Percentiles rank a stretch among this genome's conserved stretches.
Evolutionary conservation across 2,888 invertebrate species (phyloP).

Genomic region (Athalia rosae): DNA sequence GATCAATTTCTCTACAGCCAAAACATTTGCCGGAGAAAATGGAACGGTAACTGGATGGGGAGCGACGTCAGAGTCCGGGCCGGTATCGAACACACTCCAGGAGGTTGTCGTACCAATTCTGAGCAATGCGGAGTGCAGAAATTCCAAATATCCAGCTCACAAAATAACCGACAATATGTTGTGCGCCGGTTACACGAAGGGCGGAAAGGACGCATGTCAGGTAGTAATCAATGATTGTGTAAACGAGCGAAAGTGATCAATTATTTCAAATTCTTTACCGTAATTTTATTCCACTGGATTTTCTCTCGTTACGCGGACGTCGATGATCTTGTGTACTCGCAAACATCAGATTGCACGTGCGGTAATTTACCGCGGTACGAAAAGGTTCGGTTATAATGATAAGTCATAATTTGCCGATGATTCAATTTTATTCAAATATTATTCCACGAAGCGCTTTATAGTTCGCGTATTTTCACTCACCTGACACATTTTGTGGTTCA

Average conservation of each 20-base stretch:
- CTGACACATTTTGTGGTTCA: background rate
- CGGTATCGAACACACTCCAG: slow-evolving; percentile 81
- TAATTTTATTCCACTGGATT: background rate
- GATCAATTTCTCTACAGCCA: slow-evolving; percentile 58
- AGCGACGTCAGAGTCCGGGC: slow-evolving; percentile 82
- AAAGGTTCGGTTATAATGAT: too few relatives aligned
- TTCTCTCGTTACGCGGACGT: background rate
- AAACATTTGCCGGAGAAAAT: slow-evolving; percentile 68
- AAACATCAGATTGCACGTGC: too few relatives aligned
- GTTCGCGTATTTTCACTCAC: background rate
- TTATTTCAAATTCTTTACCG: background rate
- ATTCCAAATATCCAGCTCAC: slow-evolving; percentile 79
- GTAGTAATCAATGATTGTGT: slow-evolving; percentile 62
- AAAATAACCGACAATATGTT: slow-evolving; percentile 87
- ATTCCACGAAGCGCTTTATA: too few relatives aligned
- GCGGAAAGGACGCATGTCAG: slow-evolving; percentile 86
- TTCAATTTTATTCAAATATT: too few relatives aligned
- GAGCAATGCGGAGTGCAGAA: slow-evolving; percentile 80
- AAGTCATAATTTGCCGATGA: too few relatives aligned
- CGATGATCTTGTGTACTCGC: background rate
- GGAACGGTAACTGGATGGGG: slow-evolving; percentile 89
- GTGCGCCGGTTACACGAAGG: slow-evolving; percentile 85
- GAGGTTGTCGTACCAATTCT: slow-evolving; percentile 86
- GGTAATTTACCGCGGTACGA: too few relatives aligned
- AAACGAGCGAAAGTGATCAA: background rate